These are phyloP conservation scores for Glossophaga mutica DNA, from an alignment of 2,797 vertebrate species.

Conservation along the genomic window DNA sequence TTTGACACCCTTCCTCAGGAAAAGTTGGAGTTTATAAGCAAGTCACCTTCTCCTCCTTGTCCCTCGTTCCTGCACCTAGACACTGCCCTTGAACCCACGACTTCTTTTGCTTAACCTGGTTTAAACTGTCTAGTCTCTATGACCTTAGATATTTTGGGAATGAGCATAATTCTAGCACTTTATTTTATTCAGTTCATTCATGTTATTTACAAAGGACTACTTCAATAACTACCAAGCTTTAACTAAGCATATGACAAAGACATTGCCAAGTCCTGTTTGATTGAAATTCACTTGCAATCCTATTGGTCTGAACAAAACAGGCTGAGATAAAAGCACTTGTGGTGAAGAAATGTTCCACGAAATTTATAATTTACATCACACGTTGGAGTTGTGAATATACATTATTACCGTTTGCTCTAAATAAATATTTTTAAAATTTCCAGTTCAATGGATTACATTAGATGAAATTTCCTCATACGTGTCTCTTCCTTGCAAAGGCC, in stretches of 20 bases:
- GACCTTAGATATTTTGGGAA: neutral
- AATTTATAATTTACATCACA: constrained; percentile 24
- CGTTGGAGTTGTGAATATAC: neutral
- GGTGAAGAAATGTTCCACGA: neutral
- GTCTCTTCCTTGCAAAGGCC: neutral
- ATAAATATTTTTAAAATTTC: neutral
- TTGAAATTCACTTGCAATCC: constrained; percentile 11
- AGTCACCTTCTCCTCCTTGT: neutral
- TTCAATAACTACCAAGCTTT: neutral
- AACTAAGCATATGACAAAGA: neutral
- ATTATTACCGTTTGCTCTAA: neutral
- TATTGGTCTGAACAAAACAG: neutral
- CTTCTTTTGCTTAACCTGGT: neutral
- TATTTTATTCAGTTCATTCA: neutral
- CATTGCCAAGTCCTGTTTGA: neutral
- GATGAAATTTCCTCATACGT: neutral
- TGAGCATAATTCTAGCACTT: neutral
- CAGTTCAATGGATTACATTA: neutral
- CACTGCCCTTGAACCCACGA: neutral
- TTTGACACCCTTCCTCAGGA: neutral
- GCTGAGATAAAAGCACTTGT: neutral
- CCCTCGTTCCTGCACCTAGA: neutral
- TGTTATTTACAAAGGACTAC: neutral
- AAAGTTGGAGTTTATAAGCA: neutral
- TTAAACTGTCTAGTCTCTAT: neutral